Evolutionary conservation across 2,113 vertebrate species (phyloP).

Genomic region (Sebastes fasciatus): DNA sequence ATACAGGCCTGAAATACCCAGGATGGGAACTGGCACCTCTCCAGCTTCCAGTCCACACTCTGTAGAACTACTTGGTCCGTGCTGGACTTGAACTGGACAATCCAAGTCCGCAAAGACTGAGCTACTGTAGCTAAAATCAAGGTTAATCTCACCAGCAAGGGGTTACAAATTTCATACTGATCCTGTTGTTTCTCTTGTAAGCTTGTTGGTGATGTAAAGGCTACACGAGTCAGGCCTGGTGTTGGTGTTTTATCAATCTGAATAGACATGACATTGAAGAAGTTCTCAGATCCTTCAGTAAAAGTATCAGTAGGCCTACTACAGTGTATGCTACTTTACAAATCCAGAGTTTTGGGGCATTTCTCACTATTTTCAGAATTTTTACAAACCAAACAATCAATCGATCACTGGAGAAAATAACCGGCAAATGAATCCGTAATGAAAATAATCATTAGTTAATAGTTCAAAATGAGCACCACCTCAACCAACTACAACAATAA

Average conservation of each 20-base stretch:
- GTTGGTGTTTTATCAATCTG: not conserved
- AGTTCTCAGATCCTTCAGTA: not conserved
- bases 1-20: not conserved
- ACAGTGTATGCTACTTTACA: too few species aligned
- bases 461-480: too few species aligned
- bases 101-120: not conserved
- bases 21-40: not conserved
- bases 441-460: too few species aligned
- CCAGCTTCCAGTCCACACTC: not conserved
- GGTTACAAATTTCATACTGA: conserved; percentile 5
- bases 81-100: not conserved
- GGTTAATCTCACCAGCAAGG: not conserved
- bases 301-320: not conserved
- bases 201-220: conserved; percentile 23
- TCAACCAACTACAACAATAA: too few species aligned
- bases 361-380: too few species aligned
- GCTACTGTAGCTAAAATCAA: not conserved
- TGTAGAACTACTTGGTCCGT: not conserved
- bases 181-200: conserved; percentile 1
- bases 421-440: too few species aligned
- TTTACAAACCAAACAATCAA: too few species aligned
- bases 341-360: too few species aligned
- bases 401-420: too few species aligned
- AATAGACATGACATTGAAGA: not conserved
- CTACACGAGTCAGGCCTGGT: not conserved